These are phyloP conservation scores for Dasypus novemcinctus DNA, from an alignment of 2,113 vertebrate species.

Conservation along the genomic window DNA sequence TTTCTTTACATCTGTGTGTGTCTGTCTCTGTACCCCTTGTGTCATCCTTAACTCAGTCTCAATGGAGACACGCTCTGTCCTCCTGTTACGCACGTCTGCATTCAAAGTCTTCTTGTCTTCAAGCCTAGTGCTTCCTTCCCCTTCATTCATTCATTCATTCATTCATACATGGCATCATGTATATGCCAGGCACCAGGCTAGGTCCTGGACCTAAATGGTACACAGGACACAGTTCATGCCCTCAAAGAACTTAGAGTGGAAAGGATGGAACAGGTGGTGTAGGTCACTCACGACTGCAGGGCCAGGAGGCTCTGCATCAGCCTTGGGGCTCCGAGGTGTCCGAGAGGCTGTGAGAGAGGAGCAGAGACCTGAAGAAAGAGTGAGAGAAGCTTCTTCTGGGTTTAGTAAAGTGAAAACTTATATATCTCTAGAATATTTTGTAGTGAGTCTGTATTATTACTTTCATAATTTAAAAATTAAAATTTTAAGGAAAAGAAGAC, in stretches of 20 bases:
- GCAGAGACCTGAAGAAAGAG: not conserved
- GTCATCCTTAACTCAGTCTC: not conserved
- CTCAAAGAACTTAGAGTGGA: not conserved
- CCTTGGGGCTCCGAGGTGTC: not conserved
- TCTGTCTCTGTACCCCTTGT: not conserved
- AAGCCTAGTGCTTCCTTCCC: not conserved
- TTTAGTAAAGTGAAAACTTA: not conserved
- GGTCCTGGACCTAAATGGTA: not conserved
- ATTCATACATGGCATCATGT: not conserved
- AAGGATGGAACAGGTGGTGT: not conserved
- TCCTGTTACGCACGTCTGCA: not conserved
- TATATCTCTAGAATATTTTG: not conserved
- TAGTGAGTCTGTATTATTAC: too few relatives aligned
- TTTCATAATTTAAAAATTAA: not conserved
- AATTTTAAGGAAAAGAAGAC: not conserved
- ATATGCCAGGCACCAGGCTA: not conserved
- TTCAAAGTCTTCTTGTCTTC: not conserved
- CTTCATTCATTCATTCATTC: not conserved
- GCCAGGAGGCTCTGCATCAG: not conserved
- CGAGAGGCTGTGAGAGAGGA: not conserved
- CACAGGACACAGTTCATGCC: not conserved
- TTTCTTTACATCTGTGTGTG: not conserved
- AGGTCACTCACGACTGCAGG: not conserved
- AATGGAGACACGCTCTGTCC: not conserved
- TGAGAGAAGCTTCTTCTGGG: not conserved